Evolutionary conservation across 2,797 vertebrate species (phyloP).

Genomic region (Spinus olivaceus): DNA sequence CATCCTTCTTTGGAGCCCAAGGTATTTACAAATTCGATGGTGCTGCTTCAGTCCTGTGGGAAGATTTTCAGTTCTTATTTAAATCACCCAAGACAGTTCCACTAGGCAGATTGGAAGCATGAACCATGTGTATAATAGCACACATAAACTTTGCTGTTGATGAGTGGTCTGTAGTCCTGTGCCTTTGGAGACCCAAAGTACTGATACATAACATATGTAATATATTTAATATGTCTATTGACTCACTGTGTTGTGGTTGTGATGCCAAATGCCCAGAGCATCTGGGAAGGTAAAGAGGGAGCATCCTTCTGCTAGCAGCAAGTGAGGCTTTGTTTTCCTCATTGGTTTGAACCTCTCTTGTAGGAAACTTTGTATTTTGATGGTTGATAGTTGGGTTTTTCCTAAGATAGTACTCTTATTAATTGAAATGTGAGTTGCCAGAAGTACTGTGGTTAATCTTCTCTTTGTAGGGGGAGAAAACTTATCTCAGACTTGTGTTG

Average conservation of each 20-base stretch:
- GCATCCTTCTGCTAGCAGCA: background rate
- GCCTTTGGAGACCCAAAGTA: background rate
- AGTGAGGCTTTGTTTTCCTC: background rate
- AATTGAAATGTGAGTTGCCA: background rate
- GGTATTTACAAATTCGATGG: background rate
- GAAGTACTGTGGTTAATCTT: background rate
- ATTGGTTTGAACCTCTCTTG: background rate
- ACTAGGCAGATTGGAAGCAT: background rate
- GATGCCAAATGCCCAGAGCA: background rate
- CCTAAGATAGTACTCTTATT: background rate
- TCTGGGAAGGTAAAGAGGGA: background rate
- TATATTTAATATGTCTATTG: background rate
- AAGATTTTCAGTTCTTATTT: constrained; percentile 24
- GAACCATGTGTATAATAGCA: background rate
- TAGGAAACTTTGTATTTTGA: background rate
- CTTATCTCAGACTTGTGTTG: background rate
- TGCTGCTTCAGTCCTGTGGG: background rate
- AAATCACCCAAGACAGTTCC: background rate
- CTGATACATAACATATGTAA: background rate
- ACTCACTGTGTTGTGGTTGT: background rate
- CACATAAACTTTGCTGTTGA: background rate
- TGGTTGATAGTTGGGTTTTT: background rate
- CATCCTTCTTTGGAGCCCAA: background rate
- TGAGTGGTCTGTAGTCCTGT: background rate
- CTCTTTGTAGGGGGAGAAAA: background rate